These are phyloP conservation scores for Brachionus angularis DNA, from an alignment of 1,140 invertebrate genomes.

Conservation along the genomic window DNA sequence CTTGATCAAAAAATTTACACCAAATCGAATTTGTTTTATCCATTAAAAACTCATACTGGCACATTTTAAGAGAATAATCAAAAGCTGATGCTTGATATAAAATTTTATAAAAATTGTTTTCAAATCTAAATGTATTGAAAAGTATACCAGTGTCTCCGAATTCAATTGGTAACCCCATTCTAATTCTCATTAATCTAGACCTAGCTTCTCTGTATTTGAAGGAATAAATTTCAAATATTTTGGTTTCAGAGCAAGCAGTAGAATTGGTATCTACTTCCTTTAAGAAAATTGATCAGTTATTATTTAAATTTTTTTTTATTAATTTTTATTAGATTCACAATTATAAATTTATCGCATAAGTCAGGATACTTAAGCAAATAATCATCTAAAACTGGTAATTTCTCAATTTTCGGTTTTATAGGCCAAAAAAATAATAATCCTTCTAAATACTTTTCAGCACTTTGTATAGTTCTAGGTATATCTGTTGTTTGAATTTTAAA, in stretches of 20 bases:
- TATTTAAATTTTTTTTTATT: too few relatives aligned
- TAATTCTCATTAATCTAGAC: too few relatives aligned
- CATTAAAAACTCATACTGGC: conserved; percentile 34
- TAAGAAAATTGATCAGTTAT: too few relatives aligned
- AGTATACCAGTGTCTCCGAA: too few relatives aligned
- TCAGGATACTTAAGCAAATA: conserved; percentile 24
- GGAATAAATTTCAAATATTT: too few relatives aligned
- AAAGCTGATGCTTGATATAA: conserved; percentile 24
- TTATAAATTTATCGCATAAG: conserved; percentile 1
- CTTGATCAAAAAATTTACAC: conserved; percentile 38
- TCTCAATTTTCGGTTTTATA: not conserved
- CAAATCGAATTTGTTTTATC: conserved; percentile 18
- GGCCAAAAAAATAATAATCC: conserved; percentile 31
- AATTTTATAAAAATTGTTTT: not conserved
- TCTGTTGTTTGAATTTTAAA: conserved; percentile 31
- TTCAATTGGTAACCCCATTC: too few relatives aligned
- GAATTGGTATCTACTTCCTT: too few relatives aligned
- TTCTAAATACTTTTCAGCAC: conserved; percentile 15
- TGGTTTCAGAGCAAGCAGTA: too few relatives aligned
- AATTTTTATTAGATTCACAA: too few relatives aligned
- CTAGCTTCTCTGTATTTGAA: too few relatives aligned
- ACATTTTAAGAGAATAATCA: conserved; percentile 8
- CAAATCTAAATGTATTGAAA: too few relatives aligned
- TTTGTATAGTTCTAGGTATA: not conserved
- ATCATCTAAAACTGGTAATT: not conserved